These are phyloP conservation scores for Phasia obesa DNA, from an alignment of 2,888 invertebrate species.

Conservation along the genomic window DNA sequence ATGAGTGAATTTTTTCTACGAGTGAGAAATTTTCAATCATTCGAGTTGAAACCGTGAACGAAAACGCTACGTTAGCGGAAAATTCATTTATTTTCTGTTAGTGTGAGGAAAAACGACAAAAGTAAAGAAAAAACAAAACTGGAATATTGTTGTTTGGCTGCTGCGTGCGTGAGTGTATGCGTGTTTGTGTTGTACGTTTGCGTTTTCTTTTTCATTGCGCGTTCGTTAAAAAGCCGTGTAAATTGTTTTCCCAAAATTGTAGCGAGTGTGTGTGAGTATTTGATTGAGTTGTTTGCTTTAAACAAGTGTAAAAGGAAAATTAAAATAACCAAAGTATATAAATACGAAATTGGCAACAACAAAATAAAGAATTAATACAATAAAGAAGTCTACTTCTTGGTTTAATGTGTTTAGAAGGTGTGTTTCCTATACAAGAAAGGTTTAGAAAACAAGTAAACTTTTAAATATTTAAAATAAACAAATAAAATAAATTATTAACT, in stretches of 20 bases:
- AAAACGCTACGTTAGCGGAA: constrained; percentile 54
- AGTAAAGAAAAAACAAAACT: constrained; percentile 15
- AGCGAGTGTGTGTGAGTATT: not conserved
- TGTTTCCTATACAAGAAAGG: too few relatives aligned
- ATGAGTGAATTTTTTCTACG: constrained; percentile 30
- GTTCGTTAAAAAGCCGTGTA: not conserved
- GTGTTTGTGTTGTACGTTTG: constrained; percentile 16
- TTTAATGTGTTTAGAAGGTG: constrained; percentile 45
- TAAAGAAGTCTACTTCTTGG: constrained; percentile 33
- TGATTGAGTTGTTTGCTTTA: constrained; percentile 12
- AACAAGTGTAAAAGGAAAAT: constrained; percentile 59
- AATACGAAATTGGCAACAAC: constrained; percentile 32
- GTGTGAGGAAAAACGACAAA: constrained; percentile 37
- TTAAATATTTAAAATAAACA: not conserved
- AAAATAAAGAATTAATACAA: constrained; percentile 27
- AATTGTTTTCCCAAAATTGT: constrained; percentile 33
- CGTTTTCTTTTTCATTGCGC: constrained; percentile 1
- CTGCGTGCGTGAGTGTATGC: constrained; percentile 32
- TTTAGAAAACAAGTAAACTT: not conserved
- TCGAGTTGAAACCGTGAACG: constrained; percentile 69
- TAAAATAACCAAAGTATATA: constrained; percentile 32
- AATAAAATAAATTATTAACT: constrained; percentile 8
- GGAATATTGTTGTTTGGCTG: constrained; percentile 53
- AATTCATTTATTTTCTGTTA: constrained; percentile 23
- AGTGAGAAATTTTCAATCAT: constrained; percentile 59